These are phyloP conservation scores for Metallyticus violacea DNA, from an alignment of 2,888 invertebrate genomes.

Conservation along the genomic window DNA sequence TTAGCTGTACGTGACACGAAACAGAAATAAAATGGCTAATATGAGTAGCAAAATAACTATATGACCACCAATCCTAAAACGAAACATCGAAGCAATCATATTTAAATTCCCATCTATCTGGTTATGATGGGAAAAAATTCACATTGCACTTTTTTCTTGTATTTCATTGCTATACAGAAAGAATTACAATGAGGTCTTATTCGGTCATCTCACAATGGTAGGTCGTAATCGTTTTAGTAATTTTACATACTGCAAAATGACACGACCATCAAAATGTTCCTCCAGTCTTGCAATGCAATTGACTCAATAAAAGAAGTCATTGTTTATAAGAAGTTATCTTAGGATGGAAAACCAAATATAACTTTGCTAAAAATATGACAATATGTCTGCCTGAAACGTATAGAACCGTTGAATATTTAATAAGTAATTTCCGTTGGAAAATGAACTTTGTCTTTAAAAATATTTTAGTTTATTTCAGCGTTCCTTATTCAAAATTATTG, in stretches of 20 bases:
- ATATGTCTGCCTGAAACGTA: too few relatives aligned
- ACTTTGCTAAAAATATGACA: too few relatives aligned
- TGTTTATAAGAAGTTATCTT: too few relatives aligned
- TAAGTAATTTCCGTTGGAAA: too few relatives aligned
- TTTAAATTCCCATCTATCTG: background rate
- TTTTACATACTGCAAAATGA: background rate
- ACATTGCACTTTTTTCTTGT: background rate
- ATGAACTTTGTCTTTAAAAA: too few relatives aligned
- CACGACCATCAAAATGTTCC: too few relatives aligned
- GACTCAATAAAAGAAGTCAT: background rate
- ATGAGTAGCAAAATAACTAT: background rate
- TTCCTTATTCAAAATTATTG: too few relatives aligned
- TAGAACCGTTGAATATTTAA: too few relatives aligned
- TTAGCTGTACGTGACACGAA: background rate
- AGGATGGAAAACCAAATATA: too few relatives aligned
- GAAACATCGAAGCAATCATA: background rate
- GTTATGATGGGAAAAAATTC: background rate
- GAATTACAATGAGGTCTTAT: background rate
- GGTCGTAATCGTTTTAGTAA: background rate
- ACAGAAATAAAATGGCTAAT: background rate
- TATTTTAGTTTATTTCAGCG: too few relatives aligned
- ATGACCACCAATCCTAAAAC: background rate
- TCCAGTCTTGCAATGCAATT: background rate
- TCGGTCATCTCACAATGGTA: background rate
- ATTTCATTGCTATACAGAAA: background rate